A percentile compares a stretch with the other conserved stretches of the same genome.
Conservation (phyloP, 2,113 vertebrate species). For the Nansenia antarctica region DNA sequence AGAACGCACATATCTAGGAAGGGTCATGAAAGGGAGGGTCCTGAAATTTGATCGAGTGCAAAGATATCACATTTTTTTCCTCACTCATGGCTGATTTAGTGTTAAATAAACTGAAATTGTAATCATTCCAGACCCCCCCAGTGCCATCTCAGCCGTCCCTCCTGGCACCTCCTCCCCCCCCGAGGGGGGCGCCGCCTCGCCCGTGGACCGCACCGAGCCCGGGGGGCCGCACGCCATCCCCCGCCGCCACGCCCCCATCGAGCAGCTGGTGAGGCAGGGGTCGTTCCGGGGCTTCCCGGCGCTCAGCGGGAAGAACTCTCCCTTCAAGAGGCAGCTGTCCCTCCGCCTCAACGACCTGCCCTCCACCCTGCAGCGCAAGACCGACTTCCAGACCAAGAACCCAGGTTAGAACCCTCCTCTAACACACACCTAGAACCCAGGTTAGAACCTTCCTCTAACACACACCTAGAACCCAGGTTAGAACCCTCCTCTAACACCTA, state of each 20-base stretch:
- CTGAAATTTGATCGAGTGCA: no score
- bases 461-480: no score
- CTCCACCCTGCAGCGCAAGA: conserved; percentile 88
- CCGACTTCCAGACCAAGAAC: conserved; percentile 81
- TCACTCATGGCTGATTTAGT: no score
- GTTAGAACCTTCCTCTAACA: no score
- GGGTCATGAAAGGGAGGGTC: no score
- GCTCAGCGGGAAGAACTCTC: conserved; percentile 91
- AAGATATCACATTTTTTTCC: no score
- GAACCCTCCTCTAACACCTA: conserved; percentile 51
- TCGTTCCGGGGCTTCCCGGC: conserved; percentile 91
- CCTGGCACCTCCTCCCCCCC: conserved; percentile 81
- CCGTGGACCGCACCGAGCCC: conserved; percentile 79
- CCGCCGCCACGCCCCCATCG: conserved; percentile 87
- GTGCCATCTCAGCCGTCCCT: conserved; percentile 65
- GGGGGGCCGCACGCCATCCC: conserved; percentile 85
- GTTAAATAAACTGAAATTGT: no score
- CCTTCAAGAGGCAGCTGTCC: conserved; percentile 92
- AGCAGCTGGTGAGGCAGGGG: conserved; percentile 91
- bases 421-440: no score
- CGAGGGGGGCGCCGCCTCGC: conserved; percentile 80
- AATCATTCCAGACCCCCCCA: conserved; percentile 63
- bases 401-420: conserved; percentile 64
- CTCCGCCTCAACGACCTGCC: conserved; percentile 90
- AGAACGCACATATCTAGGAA: no score